Percentiles rank a stretch among this genome's conserved stretches.
Evolutionary conservation across 2,113 vertebrate species (phyloP).

Genomic region (Microtus pennsylvanicus): DNA sequence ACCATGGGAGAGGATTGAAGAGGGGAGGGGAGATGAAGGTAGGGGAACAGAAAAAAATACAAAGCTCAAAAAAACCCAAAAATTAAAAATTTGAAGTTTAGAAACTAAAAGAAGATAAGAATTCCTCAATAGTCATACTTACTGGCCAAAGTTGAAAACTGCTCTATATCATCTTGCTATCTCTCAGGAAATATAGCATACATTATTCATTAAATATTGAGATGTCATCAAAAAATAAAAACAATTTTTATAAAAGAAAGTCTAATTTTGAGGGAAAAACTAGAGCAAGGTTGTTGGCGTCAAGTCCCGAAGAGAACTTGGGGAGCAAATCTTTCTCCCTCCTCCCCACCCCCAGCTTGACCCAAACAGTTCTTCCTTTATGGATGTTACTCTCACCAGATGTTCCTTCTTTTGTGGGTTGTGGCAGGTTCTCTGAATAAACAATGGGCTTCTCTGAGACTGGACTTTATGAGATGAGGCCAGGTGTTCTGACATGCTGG

Average conservation of each 20-base stretch:
- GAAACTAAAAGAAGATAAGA: too few species aligned
- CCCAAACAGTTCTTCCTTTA: background rate
- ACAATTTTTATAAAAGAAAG: background rate
- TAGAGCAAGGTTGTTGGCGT: rapidly evolving
- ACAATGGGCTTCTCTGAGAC: background rate
- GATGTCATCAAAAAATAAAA: too few species aligned
- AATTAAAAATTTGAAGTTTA: too few species aligned
- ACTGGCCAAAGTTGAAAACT: too few species aligned
- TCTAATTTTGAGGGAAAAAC: background rate
- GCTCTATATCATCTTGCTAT: too few species aligned
- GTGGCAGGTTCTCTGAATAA: background rate
- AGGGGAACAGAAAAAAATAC: too few species aligned
- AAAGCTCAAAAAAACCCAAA: too few species aligned
- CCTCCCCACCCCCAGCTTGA: background rate
- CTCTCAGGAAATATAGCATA: too few species aligned
- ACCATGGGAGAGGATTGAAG: too few species aligned
- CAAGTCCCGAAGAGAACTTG: background rate
- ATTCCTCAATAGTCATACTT: too few species aligned
- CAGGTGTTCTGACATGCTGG: rapidly evolving
- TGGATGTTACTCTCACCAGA: background rate
- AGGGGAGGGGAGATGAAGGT: too few species aligned
- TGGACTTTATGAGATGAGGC: too few species aligned
- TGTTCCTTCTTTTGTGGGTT: background rate
- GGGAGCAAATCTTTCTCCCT: background rate
- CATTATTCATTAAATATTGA: background rate